These are phyloP conservation scores for Larimichthys polyactis DNA, from an alignment of 2,113 vertebrate genomes.

Conservation along the genomic window DNA sequence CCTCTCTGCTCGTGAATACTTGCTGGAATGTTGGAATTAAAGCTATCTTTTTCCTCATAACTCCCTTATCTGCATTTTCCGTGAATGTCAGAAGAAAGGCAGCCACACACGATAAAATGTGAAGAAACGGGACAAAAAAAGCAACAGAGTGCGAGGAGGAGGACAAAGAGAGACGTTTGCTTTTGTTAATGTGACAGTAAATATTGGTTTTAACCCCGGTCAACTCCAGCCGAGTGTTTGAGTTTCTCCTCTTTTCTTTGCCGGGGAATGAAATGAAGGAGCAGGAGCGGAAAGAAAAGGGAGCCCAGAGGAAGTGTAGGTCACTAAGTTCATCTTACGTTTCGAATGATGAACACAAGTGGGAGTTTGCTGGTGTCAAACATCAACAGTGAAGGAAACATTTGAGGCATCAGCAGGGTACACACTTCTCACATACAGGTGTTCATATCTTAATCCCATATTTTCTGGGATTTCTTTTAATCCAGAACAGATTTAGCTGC, in stretches of 20 bases:
- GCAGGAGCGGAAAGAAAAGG: background rate
- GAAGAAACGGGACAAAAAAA: background rate
- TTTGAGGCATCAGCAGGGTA: background rate
- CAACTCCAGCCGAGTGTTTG: constrained; percentile 70
- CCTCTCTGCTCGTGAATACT: background rate
- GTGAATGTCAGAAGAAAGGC: constrained; percentile 9
- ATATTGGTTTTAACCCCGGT: constrained; percentile 77
- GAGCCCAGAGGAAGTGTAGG: background rate
- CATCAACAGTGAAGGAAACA: background rate
- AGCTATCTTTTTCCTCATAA: constrained; percentile 1
- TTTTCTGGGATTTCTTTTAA: constrained; percentile 1
- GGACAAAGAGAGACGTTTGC: constrained; percentile 51
- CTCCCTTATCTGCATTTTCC: constrained; percentile 39
- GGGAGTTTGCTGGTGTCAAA: background rate
- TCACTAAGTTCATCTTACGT: constrained; percentile 13
- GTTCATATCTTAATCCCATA: background rate
- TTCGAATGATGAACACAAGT: background rate
- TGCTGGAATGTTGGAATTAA: background rate
- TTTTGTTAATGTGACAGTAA: constrained; percentile 76
- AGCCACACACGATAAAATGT: constrained; percentile 12
- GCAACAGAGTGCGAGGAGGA: background rate
- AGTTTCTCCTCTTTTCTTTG: constrained; percentile 70
- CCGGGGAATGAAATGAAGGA: constrained; percentile 30
- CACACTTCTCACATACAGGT: background rate
- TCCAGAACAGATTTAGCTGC: background rate